phyloP scores from a whole-genome alignment of 1,140 invertebrate genomes.

The Drosophila saltans region DNA sequence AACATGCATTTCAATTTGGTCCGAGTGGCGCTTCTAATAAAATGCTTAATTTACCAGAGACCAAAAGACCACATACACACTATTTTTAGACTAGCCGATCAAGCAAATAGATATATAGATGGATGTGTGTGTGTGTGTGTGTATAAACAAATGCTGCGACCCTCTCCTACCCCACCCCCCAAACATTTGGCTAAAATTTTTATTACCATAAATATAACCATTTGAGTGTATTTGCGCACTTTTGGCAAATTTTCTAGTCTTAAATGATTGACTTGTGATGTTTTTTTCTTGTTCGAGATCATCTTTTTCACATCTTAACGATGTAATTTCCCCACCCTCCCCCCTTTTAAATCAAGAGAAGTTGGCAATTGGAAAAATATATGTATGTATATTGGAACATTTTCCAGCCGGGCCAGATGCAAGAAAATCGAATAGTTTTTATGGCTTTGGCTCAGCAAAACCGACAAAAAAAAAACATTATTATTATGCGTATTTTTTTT shows the following conservation, averaged over 20 bases:
- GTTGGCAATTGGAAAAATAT: background rate
- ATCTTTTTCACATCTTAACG: background rate
- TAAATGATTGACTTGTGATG: slow-evolving; percentile 2
- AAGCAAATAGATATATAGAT: slow-evolving; percentile 17
- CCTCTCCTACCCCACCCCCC: background rate
- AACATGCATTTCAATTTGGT: slow-evolving; percentile 41
- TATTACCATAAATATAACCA: slow-evolving; percentile 5
- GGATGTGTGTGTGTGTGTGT: too few relatives aligned
- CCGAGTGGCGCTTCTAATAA: slow-evolving; percentile 63
- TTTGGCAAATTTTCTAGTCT: background rate
- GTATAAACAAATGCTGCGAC: slow-evolving; percentile 5
- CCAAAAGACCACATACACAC: slow-evolving; percentile 17
- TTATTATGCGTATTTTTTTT: slow-evolving; percentile 1
- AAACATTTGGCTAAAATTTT: background rate
- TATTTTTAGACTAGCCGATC: slow-evolving; percentile 23
- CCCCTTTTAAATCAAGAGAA: too few relatives aligned
- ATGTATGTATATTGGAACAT: background rate
- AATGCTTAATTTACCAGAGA: slow-evolving; percentile 74
- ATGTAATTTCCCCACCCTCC: background rate
- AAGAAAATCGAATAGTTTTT: too few relatives aligned
- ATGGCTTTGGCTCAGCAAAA: slow-evolving; percentile 45
- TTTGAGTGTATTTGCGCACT: slow-evolving; percentile 5
- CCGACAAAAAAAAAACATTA: slow-evolving; percentile 40
- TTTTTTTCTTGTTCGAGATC: background rate
- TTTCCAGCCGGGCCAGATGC: too few relatives aligned